phyloP scores from a whole-genome alignment of 2,888 invertebrate genomes.

The Luffia ferchaultella region DNA sequence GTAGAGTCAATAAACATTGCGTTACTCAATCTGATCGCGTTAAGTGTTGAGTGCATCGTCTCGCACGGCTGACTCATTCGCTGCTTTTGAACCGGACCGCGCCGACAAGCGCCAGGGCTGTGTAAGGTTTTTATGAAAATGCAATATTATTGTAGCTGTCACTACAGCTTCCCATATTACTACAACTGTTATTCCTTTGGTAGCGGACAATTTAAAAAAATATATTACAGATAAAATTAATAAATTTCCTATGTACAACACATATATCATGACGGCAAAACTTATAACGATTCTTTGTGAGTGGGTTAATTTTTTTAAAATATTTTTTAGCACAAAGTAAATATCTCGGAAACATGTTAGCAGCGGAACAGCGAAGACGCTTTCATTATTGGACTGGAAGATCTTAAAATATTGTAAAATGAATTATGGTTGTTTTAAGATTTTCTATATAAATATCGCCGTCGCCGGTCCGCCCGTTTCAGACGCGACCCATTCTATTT shows the following conservation, averaged over 20 bases:
- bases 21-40: slow-evolving; percentile 30
- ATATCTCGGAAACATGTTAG: too few species aligned
- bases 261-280: too few species aligned
- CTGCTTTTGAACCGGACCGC: slow-evolving; percentile 35
- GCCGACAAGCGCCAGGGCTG: slow-evolving; percentile 30
- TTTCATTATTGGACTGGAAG: too few species aligned
- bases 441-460: not conserved
- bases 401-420: not conserved
- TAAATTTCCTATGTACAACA: too few species aligned
- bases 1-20: slow-evolving; percentile 35
- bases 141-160: not conserved
- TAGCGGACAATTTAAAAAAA: too few species aligned
- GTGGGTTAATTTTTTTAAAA: too few species aligned
- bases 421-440: not conserved
- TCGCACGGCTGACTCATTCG: slow-evolving; percentile 33
- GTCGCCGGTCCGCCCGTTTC: not conserved
- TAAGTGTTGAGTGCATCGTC: slow-evolving; percentile 29
- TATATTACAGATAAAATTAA: too few species aligned
- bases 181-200: slow-evolving; percentile 9
- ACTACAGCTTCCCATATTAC: not conserved
- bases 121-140: slow-evolving; percentile 23
- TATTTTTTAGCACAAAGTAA: too few species aligned
- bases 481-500: not conserved
- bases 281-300: too few species aligned
- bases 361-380: not conserved